phyloP scores from a whole-genome alignment of 2,113 vertebrate genomes.

The Paedocypris sp. region DNA sequence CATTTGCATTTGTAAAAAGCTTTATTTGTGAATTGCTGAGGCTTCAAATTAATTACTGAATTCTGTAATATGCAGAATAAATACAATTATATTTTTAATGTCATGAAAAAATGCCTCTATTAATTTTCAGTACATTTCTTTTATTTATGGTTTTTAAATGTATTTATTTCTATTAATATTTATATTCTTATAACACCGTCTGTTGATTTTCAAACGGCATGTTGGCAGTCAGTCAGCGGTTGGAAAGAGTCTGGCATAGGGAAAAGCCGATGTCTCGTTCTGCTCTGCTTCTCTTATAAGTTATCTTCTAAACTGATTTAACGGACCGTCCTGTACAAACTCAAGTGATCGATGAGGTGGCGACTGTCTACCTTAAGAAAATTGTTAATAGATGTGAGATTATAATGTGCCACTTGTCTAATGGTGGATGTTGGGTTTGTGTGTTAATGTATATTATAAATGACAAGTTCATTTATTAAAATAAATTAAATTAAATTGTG shows the following conservation, averaged over 20 bases:
- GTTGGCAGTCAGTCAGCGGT: conserved; percentile 14
- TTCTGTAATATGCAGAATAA: too few species aligned
- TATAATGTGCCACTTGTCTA: neutral
- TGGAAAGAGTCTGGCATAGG: conserved; percentile 11
- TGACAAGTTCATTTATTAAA: neutral
- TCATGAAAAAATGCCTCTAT: too few species aligned
- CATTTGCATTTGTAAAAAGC: too few species aligned
- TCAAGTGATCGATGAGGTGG: conserved; percentile 10
- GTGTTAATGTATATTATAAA: neutral
- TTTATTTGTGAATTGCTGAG: too few species aligned
- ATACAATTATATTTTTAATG: too few species aligned
- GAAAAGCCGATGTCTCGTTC: neutral
- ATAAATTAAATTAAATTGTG: neutral
- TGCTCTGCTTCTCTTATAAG: conserved; percentile 6
- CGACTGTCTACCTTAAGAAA: neutral
- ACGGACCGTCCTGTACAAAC: neutral
- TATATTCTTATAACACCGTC: too few species aligned
- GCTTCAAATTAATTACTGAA: too few species aligned
- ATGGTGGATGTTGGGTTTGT: neutral
- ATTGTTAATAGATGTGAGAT: neutral
- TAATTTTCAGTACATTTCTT: too few species aligned
- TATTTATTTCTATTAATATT: too few species aligned
- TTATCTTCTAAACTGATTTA: neutral
- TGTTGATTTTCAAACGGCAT: neutral
- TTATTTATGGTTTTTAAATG: too few species aligned